Evolutionary conservation across 2,888 invertebrate genomes (phyloP), one percentile per base, ranked within the genome.

Genomic region (Spilarctia lutea): DNA sequence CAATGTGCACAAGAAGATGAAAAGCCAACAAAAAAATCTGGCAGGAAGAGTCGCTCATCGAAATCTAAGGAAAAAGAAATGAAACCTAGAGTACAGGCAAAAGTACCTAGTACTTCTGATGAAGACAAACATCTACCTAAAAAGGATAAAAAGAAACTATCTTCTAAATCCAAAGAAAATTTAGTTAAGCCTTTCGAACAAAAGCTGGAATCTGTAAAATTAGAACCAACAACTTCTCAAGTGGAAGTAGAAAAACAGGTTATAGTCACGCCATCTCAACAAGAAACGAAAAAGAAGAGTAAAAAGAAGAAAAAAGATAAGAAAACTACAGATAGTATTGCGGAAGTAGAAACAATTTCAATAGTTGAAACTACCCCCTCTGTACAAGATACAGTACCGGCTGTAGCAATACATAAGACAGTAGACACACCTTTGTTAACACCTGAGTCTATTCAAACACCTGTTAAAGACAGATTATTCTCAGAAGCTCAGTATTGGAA

Each of bases 401-500:
- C 45, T 69, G 30, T 77, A 39, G 76, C 42, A 68, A 71, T 75
- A n/a, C 71, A 77, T 70, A 87, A 86, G 78, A 75, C 82, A 13
- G 75, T 86, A 45, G 86, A 88, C 60, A 90, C 90, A 48, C 86
- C 92, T 39, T 77, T 91, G 52, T 92, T 93, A 30, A 95, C 94
- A 16, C 95, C 95, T 4, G 95, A 95, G 76, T 92, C 92, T 1
- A 72, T 92, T 75, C 92, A 93, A 77, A 96, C 96, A 30, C 96
- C 96, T 24, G 82, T 94, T 10, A 96, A 95, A 89, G 96, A 96
- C 8, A 91, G 94, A 79, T 77, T 92, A 39, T 96, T 92, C 83
- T 92, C 94, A 6, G 96, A 96, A 86, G 94, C 94, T 70, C 96
- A 96, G 70, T 96, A 88, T 78, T 96, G 96, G 96, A 96, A 94